Conservation (phyloP, 2,797 vertebrate species). For the Tragelaphus eurycerus region DNA sequence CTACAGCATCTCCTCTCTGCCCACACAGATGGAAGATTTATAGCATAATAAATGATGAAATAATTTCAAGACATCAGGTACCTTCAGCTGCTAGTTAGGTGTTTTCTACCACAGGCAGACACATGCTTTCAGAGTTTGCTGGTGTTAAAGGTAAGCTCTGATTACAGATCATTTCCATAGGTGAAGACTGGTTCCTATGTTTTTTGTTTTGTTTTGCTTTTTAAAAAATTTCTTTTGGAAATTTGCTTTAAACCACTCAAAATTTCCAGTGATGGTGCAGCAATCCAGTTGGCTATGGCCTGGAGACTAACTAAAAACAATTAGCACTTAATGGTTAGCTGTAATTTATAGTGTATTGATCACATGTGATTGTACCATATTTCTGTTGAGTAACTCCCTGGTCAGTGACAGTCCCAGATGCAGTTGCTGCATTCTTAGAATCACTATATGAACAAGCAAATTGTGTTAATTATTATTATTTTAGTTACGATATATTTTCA, state of each 20-base stretch:
- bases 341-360: not conserved
- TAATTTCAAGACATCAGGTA: not conserved
- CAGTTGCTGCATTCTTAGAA: conserved; percentile 26
- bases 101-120: not conserved
- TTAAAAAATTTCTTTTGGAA: not conserved
- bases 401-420: conserved; percentile 56
- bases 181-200: not conserved
- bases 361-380: conserved; percentile 12
- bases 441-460: conserved; percentile 20
- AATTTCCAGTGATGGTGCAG: not conserved
- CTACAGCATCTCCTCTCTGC: not conserved
- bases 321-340: conserved; percentile 44
- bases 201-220: not conserved
- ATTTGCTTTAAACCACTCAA: not conserved
- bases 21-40: not conserved
- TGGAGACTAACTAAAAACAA: conserved; percentile 3
- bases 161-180: not conserved
- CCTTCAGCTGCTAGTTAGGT: not conserved
- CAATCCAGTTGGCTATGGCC: not conserved
- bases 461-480: not conserved
- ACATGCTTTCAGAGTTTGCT: not conserved
- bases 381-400: conserved; percentile 35
- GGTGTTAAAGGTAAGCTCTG: not conserved
- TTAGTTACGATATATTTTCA: conserved; percentile 44
- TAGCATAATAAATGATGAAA: not conserved